These are phyloP conservation scores for Monodelphis domestica DNA, from an alignment of 2,797 vertebrate genomes.

Conservation along the genomic window DNA sequence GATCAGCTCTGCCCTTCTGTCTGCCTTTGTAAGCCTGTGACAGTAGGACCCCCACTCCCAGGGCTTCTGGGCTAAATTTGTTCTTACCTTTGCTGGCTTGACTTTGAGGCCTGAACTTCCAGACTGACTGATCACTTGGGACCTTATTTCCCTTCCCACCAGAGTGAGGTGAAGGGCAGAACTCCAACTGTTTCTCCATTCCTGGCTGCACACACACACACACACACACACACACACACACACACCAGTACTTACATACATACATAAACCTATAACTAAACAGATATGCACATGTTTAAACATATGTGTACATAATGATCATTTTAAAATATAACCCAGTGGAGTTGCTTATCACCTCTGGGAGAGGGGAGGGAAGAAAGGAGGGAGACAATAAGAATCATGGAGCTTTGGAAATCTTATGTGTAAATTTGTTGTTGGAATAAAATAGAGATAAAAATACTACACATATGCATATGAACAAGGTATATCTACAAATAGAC, in stretches of 20 bases:
- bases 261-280: neutral
- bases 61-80: constrained; percentile 8
- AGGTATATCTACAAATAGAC: too few relatives aligned
- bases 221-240: neutral
- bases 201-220: neutral
- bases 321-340: too few relatives aligned
- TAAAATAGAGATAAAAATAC: too few relatives aligned
- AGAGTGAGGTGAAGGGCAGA: neutral
- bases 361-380: too few relatives aligned
- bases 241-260: too few relatives aligned
- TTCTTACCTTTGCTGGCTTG: constrained; percentile 26
- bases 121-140: neutral
- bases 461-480: neutral
- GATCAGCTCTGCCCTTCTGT: constrained; percentile 84
- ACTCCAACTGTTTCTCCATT: neutral
- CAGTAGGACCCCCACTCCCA: constrained; percentile 29
- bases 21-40: constrained; percentile 69
- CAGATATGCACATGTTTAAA: neutral
- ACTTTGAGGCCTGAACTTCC: neutral
- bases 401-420: too few relatives aligned
- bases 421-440: too few relatives aligned
- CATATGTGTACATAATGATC: neutral
- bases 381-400: too few relatives aligned
- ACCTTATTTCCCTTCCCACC: neutral
- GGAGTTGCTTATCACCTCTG: too few relatives aligned